A percentile compares a stretch with the other conserved stretches of the same genome.
phyloP scores from a whole-genome alignment of 53 echinoderm and acorn worm species.

The Apostichopus leukothele region DNA sequence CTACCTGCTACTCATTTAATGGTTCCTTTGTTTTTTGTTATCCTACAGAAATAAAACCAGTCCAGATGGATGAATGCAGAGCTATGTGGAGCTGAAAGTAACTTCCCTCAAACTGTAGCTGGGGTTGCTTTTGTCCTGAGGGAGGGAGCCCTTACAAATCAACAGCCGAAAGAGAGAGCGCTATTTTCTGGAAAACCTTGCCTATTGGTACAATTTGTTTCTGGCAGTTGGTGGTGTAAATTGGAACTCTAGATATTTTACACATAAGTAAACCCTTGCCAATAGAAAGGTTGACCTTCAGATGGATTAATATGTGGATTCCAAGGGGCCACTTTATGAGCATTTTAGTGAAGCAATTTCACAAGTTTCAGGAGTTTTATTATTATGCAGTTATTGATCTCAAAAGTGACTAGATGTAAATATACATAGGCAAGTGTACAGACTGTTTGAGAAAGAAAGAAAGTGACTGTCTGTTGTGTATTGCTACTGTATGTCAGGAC shows the following conservation, averaged over 20 bases:
- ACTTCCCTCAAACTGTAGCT: background rate
- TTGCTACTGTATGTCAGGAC: no score
- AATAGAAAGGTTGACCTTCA: background rate
- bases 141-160: background rate
- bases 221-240: background rate
- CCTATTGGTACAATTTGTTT: background rate
- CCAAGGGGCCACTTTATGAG: background rate
- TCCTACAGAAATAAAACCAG: background rate
- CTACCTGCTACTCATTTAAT: background rate
- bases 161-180: background rate
- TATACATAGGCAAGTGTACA: no score
- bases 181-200: background rate
- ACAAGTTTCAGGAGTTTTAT: background rate
- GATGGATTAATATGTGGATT: background rate
- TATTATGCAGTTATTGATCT: background rate
- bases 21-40: background rate
- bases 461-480: no score
- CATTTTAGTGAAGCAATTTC: background rate
- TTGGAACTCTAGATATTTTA: background rate
- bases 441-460: no score
- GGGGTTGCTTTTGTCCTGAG: background rate
- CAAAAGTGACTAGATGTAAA: background rate
- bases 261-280: background rate
- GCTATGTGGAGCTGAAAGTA: background rate
- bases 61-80: background rate